Conservation (phyloP, 2,888 invertebrate species). For the Periphyllus acericola region DNA sequence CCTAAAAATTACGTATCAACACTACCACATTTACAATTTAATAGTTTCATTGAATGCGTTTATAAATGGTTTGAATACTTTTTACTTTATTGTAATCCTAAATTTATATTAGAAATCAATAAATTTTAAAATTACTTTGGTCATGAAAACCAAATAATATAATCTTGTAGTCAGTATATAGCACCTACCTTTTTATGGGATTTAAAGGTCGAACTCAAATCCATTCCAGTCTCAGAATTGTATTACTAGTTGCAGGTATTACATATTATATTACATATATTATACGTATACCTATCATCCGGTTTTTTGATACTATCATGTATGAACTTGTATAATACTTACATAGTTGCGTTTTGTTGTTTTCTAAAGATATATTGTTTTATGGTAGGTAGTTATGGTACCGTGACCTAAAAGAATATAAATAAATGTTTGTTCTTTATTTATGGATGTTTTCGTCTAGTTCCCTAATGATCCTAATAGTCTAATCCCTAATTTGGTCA, state of each 20-base stretch:
- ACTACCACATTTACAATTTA: no score
- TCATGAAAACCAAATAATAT: neutral
- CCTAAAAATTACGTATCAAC: no score
- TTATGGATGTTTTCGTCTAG: neutral
- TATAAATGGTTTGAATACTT: neutral
- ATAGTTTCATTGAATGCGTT: neutral
- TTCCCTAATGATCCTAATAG: neutral
- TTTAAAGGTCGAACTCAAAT: neutral
- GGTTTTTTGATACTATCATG: neutral
- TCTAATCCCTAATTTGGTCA: neutral
- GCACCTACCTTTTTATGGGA: neutral
- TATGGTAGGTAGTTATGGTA: conserved; percentile 11
- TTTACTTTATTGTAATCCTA: neutral
- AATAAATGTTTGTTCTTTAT: neutral
- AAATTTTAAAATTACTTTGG: neutral
- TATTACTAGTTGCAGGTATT: neutral
- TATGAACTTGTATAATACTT: neutral
- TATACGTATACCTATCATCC: neutral
- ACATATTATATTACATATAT: neutral
- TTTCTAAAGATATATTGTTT: neutral
- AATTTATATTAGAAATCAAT: neutral
- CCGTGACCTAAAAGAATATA: neutral
- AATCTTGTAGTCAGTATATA: neutral
- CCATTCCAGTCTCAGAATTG: neutral
- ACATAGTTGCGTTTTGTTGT: neutral